These are phyloP conservation scores for Lophotis ruficrista DNA, from an alignment of 2,113 vertebrate species.

Conservation along the genomic window DNA sequence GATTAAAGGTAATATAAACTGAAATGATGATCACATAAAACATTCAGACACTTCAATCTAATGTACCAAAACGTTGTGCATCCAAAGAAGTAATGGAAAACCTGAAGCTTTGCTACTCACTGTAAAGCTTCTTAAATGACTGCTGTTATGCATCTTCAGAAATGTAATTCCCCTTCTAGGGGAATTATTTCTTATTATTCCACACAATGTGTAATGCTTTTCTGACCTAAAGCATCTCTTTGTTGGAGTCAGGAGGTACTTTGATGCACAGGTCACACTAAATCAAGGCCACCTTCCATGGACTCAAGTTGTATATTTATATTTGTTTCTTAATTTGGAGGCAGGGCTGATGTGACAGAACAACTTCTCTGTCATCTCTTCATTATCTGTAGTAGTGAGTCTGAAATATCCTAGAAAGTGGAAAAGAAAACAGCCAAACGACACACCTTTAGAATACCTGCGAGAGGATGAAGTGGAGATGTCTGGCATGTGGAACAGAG, in stretches of 20 bases:
- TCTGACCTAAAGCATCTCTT: background rate
- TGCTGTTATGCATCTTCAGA: background rate
- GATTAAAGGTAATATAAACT: background rate
- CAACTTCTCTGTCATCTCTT: background rate
- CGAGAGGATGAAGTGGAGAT: background rate
- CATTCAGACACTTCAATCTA: background rate
- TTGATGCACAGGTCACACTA: background rate
- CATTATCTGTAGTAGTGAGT: too few relatives aligned
- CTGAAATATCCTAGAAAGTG: background rate
- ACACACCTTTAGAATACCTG: too few relatives aligned
- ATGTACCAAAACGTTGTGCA: background rate
- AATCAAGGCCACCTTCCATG: background rate
- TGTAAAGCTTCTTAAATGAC: background rate
- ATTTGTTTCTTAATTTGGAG: background rate
- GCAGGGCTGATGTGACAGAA: background rate
- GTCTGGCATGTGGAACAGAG: background rate
- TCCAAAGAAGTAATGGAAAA: background rate
- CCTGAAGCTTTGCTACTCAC: background rate
- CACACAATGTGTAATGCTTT: background rate
- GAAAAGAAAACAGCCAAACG: background rate
- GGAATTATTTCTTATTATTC: background rate
- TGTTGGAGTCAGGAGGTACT: background rate
- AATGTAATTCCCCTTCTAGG: background rate
- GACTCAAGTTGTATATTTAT: background rate
- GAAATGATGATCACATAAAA: background rate